Base-by-base conservation (phyloP, 2,797 vertebrate species). In the Hipposideros larvatus region DNA sequence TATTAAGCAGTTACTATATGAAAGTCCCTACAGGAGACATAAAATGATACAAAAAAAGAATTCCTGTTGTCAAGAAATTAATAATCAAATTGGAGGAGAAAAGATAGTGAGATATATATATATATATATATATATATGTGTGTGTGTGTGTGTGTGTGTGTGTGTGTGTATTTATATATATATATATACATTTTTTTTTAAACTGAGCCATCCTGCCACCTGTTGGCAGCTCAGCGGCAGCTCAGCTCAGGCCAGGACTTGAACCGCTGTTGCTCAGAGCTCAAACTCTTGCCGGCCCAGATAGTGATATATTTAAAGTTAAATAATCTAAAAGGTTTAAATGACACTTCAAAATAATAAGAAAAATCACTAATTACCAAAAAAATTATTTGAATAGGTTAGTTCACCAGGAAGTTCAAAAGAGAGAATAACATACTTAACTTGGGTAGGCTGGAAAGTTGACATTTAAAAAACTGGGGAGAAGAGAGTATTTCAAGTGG, bases 341-440 rank as follows among this genome's bases (percentile, higher is more conserved):
- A 79, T 87, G 21, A 37, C 19, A 51, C 66, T 78, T 93, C 78
- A 82, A 93, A 87, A 53, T 48, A 84, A 55, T 53, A 74, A 41
- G 41, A 80, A 91, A 90, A 94, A 48, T 70, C 34, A 26, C 22
- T 53, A 82, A 89, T 70, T 92, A 70, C 31, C 51, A 85, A 93
- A 70, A 68, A 74, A 84, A 21, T 55, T 46, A 85, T 80, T 86
- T 86, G 46, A 95, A 63, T 70, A 75, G 15, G 2, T 55, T 57
- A 86, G 11, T 61, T 89, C 19, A 37, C 78, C 78, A 41, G 24
- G 46, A 89, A 66, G 24, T 86, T 68, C 48, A 57, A 74, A 73
- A 87, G 59, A 82, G 18, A 82, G n/a, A 90, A 57, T 51, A 55
- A 31, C 28, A 11, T 91, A 18, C 71, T 65, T 61, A 68, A 90